Evolutionary conservation across 1,140 invertebrate species (phyloP), one percentile per base, ranked within the genome.

Genomic region (Drosophila sucinea): DNA sequence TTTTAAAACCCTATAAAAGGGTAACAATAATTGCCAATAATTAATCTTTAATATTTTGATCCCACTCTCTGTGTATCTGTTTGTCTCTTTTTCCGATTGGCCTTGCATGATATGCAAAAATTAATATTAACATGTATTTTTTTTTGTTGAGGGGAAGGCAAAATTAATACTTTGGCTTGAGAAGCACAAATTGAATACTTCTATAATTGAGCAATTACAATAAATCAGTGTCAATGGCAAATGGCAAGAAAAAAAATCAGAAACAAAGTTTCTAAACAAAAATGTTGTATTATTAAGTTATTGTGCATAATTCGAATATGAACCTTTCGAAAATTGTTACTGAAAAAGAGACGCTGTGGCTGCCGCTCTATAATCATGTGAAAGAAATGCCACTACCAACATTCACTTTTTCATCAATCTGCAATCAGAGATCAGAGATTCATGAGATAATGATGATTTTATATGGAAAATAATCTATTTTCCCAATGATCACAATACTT

Each of bases 91-190:
- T 68, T 61, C 33, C 66, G 51, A 66, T 62, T 74, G 72, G 57
- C 62, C 70, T 23, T 17, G 54, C 56, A 72, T 72, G 73, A 75
- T 58, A 70, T 72, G 69, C 69, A 67, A 71, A 76, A 76, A 76
- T 60, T 54, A 60, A 54, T 17, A 61, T 56, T 65, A 54, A 51
- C 23, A 51, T 51, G 10, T 38, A 38, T 38, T 38, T 38, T 38
- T 10, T 47, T 47, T 47, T 47, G 17, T 8, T 7, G 23, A 51
- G 23, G 8, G 51, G 40, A 56, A 30, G 69, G 23, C 35, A 38
- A 57, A 62, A 71, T 79, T 80, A 64, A 71, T 74, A 61, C 54
- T 54, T 62, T 41, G 63, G 51, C 54, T 66, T 58, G 30, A 32
- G 32, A 64, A 58, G 54, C 47, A 72, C 47, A 72, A 57, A 72